phyloP scores from a whole-genome alignment of 2,113 vertebrate genomes.

The Leuciscus idus region DNA sequence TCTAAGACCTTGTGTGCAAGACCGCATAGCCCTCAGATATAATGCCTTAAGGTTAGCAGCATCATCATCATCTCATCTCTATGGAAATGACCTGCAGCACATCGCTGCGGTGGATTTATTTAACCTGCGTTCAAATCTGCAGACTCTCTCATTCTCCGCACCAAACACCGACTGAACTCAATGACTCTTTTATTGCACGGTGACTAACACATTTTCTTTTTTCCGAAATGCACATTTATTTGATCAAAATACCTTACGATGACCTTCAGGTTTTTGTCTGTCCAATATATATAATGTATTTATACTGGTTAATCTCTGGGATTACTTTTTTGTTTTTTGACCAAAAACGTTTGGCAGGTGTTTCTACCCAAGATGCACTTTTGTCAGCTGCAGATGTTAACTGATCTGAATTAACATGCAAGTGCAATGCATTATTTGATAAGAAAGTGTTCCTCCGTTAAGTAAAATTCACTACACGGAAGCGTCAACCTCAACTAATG shows the following conservation, averaged over 20 bases:
- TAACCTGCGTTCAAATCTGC: neutral
- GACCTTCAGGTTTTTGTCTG: neutral
- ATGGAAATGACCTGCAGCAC: slow-evolving; percentile 1
- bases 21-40: slow-evolving; percentile 3
- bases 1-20: slow-evolving; percentile 20
- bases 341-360: neutral
- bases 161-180: neutral
- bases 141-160: slow-evolving; percentile 7
- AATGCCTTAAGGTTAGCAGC: slow-evolving; percentile 44
- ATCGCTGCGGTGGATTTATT: neutral
- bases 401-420: neutral
- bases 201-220: slow-evolving; percentile 30
- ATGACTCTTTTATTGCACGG: neutral
- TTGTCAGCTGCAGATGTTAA: slow-evolving; percentile 16
- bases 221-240: slow-evolving; percentile 29
- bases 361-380: neutral
- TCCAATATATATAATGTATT: neutral
- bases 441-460: neutral
- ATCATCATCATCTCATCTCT: neutral
- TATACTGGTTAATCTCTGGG: neutral
- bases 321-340: neutral
- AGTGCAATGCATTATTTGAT: slow-evolving; percentile 17
- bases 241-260: slow-evolving; percentile 18
- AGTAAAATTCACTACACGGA: neutral
- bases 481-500: neutral